These are phyloP conservation scores for Drepana falcataria DNA, from an alignment of 2,888 invertebrate species.

Conservation along the genomic window DNA sequence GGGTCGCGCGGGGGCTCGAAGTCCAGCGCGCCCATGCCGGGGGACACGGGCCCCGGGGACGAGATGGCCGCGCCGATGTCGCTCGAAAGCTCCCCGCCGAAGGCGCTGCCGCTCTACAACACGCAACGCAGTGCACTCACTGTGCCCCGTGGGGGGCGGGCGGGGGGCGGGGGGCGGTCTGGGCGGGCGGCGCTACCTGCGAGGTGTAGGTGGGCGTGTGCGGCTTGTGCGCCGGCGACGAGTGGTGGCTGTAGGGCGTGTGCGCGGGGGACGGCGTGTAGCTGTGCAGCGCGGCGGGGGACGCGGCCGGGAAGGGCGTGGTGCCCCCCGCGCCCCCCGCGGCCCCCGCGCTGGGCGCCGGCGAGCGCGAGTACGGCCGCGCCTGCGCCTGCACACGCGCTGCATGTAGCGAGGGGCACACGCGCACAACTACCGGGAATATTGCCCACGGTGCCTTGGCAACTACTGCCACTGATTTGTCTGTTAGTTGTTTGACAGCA, in stretches of 20 bases:
- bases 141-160: neutral
- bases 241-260: constrained; percentile 70
- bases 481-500: too few relatives aligned
- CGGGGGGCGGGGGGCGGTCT: neutral
- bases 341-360: constrained; percentile 32
- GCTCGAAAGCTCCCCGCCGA: constrained; percentile 85
- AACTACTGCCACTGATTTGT: too few relatives aligned
- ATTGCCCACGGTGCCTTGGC: too few relatives aligned
- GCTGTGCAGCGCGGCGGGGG: constrained; percentile 46
- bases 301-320: constrained; percentile 54
- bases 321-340: constrained; percentile 20
- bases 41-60: constrained; percentile 84
- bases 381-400: constrained; percentile 19
- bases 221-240: constrained; percentile 55
- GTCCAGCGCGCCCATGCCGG: constrained; percentile 84
- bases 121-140: constrained; percentile 21
- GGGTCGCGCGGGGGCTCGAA: constrained; percentile 81
- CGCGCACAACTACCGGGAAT: too few relatives aligned
- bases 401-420: neutral
- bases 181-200: constrained; percentile 1
- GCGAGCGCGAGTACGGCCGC: constrained; percentile 55
- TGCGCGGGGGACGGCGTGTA: constrained; percentile 68
- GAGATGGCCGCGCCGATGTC: constrained; percentile 89
- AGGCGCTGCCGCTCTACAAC: constrained; percentile 33
- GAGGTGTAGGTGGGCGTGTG: constrained; percentile 39